Conservation (phyloP, 2,113 vertebrate species). For the Pluvianellus socialis region DNA sequence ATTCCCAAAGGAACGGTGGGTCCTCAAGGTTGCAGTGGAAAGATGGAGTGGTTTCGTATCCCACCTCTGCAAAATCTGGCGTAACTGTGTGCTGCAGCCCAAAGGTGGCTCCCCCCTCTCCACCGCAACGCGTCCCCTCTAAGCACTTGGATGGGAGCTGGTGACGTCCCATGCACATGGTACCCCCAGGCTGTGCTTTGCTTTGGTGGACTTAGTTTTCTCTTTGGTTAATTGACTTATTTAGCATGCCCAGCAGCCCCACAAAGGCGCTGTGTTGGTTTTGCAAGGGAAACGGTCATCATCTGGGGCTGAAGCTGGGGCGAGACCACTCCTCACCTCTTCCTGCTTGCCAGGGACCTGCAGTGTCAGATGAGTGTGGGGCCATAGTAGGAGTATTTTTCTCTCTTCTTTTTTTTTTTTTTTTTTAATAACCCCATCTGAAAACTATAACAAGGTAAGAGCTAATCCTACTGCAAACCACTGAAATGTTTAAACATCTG, state of each 20-base stretch:
- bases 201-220: not conserved
- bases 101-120: not conserved
- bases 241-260: not conserved
- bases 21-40: not conserved
- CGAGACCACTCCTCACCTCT: not conserved
- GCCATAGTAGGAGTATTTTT: not conserved
- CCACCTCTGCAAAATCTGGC: not conserved
- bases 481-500: not conserved
- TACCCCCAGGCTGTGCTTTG: not conserved
- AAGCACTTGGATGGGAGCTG: accelerated
- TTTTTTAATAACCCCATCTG: not conserved
- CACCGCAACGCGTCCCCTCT: not conserved
- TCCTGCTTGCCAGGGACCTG: not conserved
- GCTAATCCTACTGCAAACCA: not conserved
- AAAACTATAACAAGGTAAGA: not conserved
- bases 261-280: not conserved
- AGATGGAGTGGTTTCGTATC: not conserved
- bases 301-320: not conserved
- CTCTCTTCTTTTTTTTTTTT: not conserved
- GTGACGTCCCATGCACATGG: accelerated
- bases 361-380: not conserved
- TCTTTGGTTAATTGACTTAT: not conserved
- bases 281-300: not conserved
- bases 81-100: not conserved
- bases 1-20: not conserved